Percentiles rank a stretch among this genome's conserved stretches.
These are phyloP conservation scores for Cylindroiulus punctatus DNA, from an alignment of 2,888 invertebrate genomes.

Conservation along the genomic window DNA sequence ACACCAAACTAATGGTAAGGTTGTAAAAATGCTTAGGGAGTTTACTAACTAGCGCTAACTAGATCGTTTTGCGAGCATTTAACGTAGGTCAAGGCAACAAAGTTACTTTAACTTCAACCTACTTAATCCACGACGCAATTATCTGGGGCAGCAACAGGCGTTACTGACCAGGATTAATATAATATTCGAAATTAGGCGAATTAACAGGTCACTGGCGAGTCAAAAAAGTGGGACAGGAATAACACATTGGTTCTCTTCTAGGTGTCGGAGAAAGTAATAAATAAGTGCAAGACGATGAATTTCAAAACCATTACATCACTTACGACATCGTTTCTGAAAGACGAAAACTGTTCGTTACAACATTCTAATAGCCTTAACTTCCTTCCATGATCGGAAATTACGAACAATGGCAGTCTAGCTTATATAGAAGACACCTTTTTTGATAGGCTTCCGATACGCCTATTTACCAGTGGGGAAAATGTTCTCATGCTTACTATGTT, in stretches of 20 bases:
- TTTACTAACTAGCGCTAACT: no score
- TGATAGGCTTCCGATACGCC: neutral
- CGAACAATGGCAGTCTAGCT: slow-evolving; percentile 1
- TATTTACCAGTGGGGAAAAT: neutral
- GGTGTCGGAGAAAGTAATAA: neutral
- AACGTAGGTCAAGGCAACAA: no score
- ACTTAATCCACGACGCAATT: no score
- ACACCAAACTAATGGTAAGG: no score
- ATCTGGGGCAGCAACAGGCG: no score
- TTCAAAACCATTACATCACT: neutral
- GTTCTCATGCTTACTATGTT: neutral
- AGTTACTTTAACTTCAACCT: no score
- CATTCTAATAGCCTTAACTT: neutral
- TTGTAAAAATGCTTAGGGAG: no score
- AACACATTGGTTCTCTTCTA: neutral
- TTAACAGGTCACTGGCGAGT: neutral
- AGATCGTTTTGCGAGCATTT: no score
- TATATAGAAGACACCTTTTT: neutral
- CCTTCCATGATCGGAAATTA: neutral
- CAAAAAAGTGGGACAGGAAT: neutral
- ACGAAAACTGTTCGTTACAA: neutral
- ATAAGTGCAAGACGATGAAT: neutral
- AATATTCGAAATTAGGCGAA: neutral
- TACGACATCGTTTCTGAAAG: neutral
- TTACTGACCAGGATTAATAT: no score